Evolutionary conservation across 2,888 invertebrate species (phyloP), one percentile per base, ranked within the genome.

Genomic region (Pheosia gnoma): DNA sequence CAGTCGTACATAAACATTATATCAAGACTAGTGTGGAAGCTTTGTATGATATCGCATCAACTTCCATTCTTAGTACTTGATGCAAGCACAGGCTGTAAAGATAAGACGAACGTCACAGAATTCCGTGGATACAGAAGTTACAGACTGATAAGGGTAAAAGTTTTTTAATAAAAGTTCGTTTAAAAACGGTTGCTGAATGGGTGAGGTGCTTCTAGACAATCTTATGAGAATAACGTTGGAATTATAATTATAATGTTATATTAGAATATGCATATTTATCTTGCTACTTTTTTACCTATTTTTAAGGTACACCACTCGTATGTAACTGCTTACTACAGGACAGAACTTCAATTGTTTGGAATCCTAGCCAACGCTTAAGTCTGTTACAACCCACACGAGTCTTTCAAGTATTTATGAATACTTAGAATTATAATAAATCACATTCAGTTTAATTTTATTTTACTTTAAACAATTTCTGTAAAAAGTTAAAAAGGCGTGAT

Each of bases 81-180:
- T 53, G 53, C 37, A 37, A 37, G 25, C 53, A 53, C 36, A 53
- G 38, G 10, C 53, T 36, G 38, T 25, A 10, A 59, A 54, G 6
- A 59, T 59, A 9, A 65, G 59, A 61, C 58, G 58, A 54, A 62
- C 54, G 58, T 63, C 36, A 54, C 58, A 57, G 52, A 58, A 37
- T 41, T 45, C 52, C 52, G 38, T 59, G 59, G 55, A 66, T 66
- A 66, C 55, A 57, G 38, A 63, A 68, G 58, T 68, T 59, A 54
- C 57, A 57, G 6, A 57, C 65, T 63, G 74, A 75, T 70, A 66
- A 65, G 63, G 57, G 57, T 9, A 37, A 57, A 72, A 73, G 60
- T 71, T 76, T 70, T 71, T 66, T 61, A 67, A 76, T 69, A 67
- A 66, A 75, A 71, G 55, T 74, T 71, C 55, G 43, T 58, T 65